Conservation (phyloP, 1,140 invertebrate species). For the Dermatophagoides farinae region DNA sequence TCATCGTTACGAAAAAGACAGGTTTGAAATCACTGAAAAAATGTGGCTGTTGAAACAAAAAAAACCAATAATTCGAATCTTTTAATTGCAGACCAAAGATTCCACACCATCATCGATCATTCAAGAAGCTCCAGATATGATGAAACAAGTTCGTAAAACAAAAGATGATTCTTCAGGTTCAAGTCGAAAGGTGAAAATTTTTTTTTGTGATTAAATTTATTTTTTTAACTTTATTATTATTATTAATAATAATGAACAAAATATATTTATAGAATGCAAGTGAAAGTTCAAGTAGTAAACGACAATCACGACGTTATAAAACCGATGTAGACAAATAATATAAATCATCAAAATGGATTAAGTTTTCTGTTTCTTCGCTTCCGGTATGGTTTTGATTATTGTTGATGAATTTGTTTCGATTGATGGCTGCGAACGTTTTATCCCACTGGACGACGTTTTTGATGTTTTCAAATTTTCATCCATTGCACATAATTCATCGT, state of each 20-base stretch:
- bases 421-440: neutral
- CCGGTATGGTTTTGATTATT: no score
- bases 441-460: neutral
- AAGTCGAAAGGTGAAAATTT: neutral
- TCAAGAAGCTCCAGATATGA: conserved; percentile 6
- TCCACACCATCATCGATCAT: neutral
- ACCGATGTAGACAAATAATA: no score
- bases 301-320: no score
- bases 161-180: neutral
- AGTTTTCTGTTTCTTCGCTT: neutral
- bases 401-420: neutral
- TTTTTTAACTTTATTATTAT: neutral
- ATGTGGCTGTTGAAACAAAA: neutral
- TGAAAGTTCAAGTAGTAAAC: neutral
- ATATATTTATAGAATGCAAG: neutral
- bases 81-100: neutral
- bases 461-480: neutral
- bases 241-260: neutral
- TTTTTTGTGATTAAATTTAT: neutral
- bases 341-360: no score
- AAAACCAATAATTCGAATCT: neutral
- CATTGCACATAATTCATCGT: neutral
- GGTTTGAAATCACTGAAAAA: neutral
- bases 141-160: neutral
- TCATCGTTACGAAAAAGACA: neutral